Evolutionary conservation across 2,113 vertebrate genomes (phyloP), one percentile per base, ranked within the genome.

Genomic region (Gymnocephalus cernua): DNA sequence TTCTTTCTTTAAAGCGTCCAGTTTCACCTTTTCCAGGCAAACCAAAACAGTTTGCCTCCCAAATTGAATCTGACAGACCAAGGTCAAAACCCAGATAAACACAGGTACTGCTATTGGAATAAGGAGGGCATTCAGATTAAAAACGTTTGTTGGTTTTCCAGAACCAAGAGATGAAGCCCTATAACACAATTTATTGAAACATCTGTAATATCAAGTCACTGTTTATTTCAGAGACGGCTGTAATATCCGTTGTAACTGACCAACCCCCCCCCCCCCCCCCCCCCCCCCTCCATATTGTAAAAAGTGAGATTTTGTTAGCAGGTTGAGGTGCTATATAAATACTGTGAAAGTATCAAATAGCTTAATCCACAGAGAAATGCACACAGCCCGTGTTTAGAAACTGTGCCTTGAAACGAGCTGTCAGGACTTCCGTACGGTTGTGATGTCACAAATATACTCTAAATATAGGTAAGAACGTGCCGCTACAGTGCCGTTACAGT

Each of bases 61-160:
- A 85, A 8, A 79, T n/a, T 53, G 16, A 77, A 77, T 47, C 53
- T 38, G 66, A 73, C 79, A 57, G 56, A 47, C 48, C 62, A 76
- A 79, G 76, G 80, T 87, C 69, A 69, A 66, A 69, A 21, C 50
- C 72, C 23, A 83, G 57, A 58, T 59, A 66, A 75, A 71, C 59
- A 1, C 7, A 16, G 18, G 14, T 47, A 23, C 16, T 64, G 45
- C 44, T 61, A 18, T 54, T 72, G 48, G 65, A 79, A 79, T 53
- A 50, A 67, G 23, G 2, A 21, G 25, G 44, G 54, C 32, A 44
- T 38, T n/a, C 27, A 77, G 23, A 77, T 35, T 68, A 66, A 66
- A 23, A 6, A 14, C 4, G 6, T 65, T 50, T 35, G 0, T 50
- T 35, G 0, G 38, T 50, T 67, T 21, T 38, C 48, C 4, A 1